Evolutionary conservation across 2,113 vertebrate species (phyloP).

Genomic region (Meriones unguiculatus): DNA sequence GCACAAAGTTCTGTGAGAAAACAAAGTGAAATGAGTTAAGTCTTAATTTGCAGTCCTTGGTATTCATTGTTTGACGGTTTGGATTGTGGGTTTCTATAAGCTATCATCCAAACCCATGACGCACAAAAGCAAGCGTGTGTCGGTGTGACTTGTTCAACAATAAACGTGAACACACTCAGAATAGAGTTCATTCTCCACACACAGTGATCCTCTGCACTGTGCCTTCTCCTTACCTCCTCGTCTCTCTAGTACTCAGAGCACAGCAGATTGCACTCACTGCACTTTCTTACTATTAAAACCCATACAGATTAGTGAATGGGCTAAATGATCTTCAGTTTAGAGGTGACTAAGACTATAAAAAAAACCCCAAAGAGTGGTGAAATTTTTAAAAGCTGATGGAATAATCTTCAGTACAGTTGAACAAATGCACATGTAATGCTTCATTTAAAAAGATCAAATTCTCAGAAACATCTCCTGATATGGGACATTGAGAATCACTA

Average conservation of each 20-base stretch:
- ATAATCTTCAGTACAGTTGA: neutral
- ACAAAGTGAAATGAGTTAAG: neutral
- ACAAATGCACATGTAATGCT: neutral
- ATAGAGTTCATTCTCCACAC: neutral
- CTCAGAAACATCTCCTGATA: neutral
- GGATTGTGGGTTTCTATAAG: neutral
- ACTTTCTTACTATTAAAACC: neutral
- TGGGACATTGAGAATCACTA: neutral
- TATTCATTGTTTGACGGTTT: neutral
- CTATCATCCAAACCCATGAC: neutral
- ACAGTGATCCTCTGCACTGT: neutral
- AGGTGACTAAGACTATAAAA: neutral
- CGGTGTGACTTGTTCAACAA: neutral
- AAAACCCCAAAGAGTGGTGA: neutral
- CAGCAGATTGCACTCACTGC: fast-evolving
- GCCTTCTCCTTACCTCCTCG: neutral
- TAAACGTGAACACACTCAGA: neutral
- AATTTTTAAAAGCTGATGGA: neutral
- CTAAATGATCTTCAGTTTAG: neutral
- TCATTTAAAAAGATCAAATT: neutral
- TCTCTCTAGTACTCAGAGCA: neutral
- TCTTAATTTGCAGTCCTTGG: neutral
- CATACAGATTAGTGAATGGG: neutral
- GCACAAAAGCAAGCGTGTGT: neutral
- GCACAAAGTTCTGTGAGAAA: constrained; percentile 92